Percentiles rank a stretch among this genome's conserved stretches.
These are phyloP conservation scores for Eupeodes corollae DNA, from an alignment of 1,140 invertebrate species.

Conservation along the genomic window DNA sequence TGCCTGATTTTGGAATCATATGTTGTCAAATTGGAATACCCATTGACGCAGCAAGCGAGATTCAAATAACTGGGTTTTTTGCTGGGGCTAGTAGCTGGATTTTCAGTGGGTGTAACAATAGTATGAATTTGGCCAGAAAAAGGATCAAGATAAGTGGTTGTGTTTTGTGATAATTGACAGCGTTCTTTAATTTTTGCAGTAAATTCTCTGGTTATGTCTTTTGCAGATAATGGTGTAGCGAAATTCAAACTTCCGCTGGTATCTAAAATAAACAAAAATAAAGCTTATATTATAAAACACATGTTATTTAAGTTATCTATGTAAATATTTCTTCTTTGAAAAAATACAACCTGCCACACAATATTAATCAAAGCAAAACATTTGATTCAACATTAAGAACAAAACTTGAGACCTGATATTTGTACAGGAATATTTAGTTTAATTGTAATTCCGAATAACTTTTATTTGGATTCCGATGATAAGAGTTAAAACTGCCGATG, in stretches of 20 bases:
- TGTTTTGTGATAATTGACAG: conserved; percentile 20
- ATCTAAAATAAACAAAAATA: conserved; percentile 16
- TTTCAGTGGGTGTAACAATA: neutral
- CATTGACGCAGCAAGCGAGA: conserved; percentile 79
- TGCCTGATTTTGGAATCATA: conserved; percentile 68
- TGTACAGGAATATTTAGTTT: no score
- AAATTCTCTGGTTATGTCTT: conserved; percentile 45
- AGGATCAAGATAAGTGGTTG: conserved; percentile 11
- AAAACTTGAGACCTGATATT: no score
- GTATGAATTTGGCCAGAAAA: conserved; percentile 7
- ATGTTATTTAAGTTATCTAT: no score
- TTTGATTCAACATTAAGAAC: no score
- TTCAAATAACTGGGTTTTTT: conserved; percentile 70
- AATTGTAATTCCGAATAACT: no score
- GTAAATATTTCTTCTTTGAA: no score
- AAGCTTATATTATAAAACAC: neutral
- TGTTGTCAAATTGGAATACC: conserved; percentile 72
- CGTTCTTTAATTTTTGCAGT: conserved; percentile 43
- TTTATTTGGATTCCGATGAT: no score
- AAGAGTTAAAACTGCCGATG: no score
- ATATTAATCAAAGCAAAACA: no score
- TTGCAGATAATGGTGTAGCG: conserved; percentile 45
- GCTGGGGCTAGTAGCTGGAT: conserved; percentile 6
- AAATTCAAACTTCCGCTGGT: conserved; percentile 43
- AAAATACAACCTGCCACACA: no score